Evolutionary conservation across 2,888 invertebrate species (phyloP).

Genomic region (Argyresthia goedartella): DNA sequence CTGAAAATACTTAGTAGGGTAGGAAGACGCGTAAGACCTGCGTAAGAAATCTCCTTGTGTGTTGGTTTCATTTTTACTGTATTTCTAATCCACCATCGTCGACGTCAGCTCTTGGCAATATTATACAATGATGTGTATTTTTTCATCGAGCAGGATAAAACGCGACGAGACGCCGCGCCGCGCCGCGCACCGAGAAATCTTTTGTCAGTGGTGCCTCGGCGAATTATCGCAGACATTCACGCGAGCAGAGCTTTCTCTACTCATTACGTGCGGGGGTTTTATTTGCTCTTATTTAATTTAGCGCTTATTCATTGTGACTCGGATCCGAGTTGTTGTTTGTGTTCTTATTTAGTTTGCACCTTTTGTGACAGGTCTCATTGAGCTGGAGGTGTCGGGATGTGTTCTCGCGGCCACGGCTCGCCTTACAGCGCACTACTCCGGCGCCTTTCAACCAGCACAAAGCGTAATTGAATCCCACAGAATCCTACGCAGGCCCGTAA

Average conservation of each 20-base stretch:
- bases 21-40: no score
- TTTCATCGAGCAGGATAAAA: not conserved
- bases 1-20: no score
- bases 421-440: slow-evolving; percentile 60
- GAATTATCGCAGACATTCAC: slow-evolving; percentile 44
- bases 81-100: no score
- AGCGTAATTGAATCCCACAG: slow-evolving; percentile 71
- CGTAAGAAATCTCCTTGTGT: no score
- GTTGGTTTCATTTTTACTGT: no score
- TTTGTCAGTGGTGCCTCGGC: slow-evolving; percentile 49
- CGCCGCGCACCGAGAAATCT: slow-evolving; percentile 11
- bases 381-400: slow-evolving; percentile 68
- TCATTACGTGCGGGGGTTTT: slow-evolving; percentile 56
- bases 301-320: slow-evolving; percentile 29
- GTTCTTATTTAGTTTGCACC: slow-evolving; percentile 59
- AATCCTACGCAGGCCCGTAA: slow-evolving; percentile 65
- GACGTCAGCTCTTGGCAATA: no score
- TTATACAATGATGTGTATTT: no score
- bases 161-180: not conserved
- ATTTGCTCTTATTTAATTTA: slow-evolving; percentile 71
- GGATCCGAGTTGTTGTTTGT: slow-evolving; percentile 32
- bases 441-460: slow-evolving; percentile 67
- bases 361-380: slow-evolving; percentile 68
- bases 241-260: slow-evolving; percentile 28
- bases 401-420: slow-evolving; percentile 45